phyloP scores from a whole-genome alignment of 1,140 invertebrate species.

The Arctopsyche grandis region DNA sequence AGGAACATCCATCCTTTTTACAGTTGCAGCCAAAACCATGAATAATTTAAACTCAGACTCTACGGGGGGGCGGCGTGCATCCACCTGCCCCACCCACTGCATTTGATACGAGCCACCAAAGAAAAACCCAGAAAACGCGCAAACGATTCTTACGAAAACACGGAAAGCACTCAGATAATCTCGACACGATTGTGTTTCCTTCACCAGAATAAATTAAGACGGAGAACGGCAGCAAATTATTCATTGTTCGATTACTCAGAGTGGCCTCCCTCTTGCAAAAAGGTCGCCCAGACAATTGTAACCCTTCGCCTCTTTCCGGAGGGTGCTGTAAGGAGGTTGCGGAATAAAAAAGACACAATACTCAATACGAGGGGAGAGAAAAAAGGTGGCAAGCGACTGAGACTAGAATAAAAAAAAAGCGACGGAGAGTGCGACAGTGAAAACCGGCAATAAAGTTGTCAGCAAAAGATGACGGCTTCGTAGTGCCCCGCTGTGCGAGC shows the following conservation, averaged over 20 bases:
- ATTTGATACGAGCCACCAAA: slow-evolving; percentile 11
- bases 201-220: not conserved
- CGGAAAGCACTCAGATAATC: not conserved
- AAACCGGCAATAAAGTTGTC: slow-evolving; percentile 55
- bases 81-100: slow-evolving; percentile 4
- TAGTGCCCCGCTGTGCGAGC: slow-evolving; percentile 38
- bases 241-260: slow-evolving; percentile 37
- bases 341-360: slow-evolving; percentile 20
- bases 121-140: not conserved
- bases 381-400: slow-evolving; percentile 11
- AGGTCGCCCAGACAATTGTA: slow-evolving; percentile 11
- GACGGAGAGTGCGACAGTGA: slow-evolving; percentile 34
- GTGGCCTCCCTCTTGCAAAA: not conserved
- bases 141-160: slow-evolving; percentile 16
- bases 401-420: slow-evolving; percentile 10
- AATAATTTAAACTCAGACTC: slow-evolving; percentile 45
- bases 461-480: slow-evolving; percentile 47
- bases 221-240: slow-evolving; percentile 39
- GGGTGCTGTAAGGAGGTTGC: slow-evolving; percentile 21
- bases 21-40: slow-evolving; percentile 47
- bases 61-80: slow-evolving; percentile 29
- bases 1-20: slow-evolving; percentile 44
- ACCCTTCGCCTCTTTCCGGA: slow-evolving; percentile 1
- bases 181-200: not conserved
- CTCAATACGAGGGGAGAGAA: slow-evolving; percentile 15